Evolutionary conservation across 1,140 invertebrate genomes (phyloP), one percentile per base, ranked within the genome.

Genomic region (Cardiocondyla obscurior): DNA sequence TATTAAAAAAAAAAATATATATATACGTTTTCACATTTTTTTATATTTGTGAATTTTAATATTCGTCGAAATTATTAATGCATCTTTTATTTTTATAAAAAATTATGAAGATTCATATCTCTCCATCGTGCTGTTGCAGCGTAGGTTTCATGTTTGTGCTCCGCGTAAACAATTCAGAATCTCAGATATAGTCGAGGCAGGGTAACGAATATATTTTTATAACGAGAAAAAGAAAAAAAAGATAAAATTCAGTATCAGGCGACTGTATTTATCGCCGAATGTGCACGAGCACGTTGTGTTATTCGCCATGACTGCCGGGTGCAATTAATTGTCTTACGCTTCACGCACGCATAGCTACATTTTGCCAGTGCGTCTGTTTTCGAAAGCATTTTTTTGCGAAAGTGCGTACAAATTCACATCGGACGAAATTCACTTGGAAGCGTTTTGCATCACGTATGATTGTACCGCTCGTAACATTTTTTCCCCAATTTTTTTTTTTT

Each of bases 261-360:
- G 6, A 62, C 19, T 22, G 30, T 55, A 62, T 60, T 74, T 60
- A 74, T 36, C 12, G 14, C 19, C 14, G 28, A 22, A 4, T 36
- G 28, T 14, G 36, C 58, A 46, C 14, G 22, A 7, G 10, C 25
- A 33, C 12, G 28, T 16, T 36, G 14, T 46, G 42, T 74, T 53
- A 76, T 19, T n/a, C 28, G 55, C 14, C 64, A 69, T 51, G 62
- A 69, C 46, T 22, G 46, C 49, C 49, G 39, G 39, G 39, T 53
- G 46, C 62, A 53, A 79, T 79, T 79, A 79, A 79, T 79, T 67
- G 74, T 79, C 62, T 53, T 53, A 53, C n/a, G 60, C 39, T 77
- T 39, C 22, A 67, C 12, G 62, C 74, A 51, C 33, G 33, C 14
- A 7, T 1, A 12, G 53, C 8, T 42, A 65, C 74, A 53, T 69